phyloP scores from a whole-genome alignment of 1,140 invertebrate genomes.

The Aporrectodea caliginosa region DNA sequence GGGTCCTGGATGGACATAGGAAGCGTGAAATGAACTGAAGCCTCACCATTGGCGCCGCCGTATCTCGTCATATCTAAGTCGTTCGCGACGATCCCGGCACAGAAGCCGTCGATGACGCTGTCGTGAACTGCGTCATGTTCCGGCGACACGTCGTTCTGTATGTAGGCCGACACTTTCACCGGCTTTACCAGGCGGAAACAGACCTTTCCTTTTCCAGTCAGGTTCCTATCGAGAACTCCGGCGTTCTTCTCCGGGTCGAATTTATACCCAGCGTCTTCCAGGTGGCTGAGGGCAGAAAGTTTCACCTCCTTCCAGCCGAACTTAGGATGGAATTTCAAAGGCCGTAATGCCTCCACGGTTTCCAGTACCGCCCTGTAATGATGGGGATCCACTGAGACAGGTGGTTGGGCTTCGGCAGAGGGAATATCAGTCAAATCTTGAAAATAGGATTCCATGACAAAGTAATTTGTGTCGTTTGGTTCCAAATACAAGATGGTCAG shows the following conservation, averaged over 20 bases:
- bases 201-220: too few relatives aligned
- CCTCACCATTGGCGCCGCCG: neutral
- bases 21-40: neutral
- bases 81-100: neutral
- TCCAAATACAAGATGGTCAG: slow-evolving; percentile 15
- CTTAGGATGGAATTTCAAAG: neutral
- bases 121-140: too few relatives aligned
- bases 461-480: slow-evolving; percentile 6
- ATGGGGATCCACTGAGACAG: neutral
- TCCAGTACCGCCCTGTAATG: neutral
- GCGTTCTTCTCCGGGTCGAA: neutral
- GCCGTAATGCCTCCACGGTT: slow-evolving; percentile 4
- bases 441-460: neutral
- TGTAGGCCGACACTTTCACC: neutral
- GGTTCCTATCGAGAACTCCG: too few relatives aligned
- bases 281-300: neutral
- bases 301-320: slow-evolving; percentile 13
- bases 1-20: neutral
- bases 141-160: neutral
- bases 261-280: neutral
- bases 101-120: neutral
- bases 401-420: neutral
- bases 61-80: neutral
- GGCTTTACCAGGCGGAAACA: neutral
- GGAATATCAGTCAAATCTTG: neutral